A percentile compares a stretch with the other conserved stretches of the same genome.
phyloP scores from a whole-genome alignment of 2,797 vertebrate species.

The Amphiprion clarkii region DNA sequence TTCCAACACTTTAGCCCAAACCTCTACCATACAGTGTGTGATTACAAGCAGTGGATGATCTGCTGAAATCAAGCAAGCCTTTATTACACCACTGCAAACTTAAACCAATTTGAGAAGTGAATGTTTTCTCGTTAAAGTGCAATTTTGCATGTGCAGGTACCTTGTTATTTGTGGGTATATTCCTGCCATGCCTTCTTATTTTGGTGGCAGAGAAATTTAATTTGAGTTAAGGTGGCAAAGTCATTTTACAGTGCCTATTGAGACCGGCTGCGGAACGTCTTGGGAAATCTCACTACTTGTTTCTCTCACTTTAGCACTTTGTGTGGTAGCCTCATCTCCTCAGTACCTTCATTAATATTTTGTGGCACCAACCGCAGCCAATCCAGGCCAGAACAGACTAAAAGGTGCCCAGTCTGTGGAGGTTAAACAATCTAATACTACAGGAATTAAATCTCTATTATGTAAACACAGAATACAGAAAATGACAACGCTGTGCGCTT shows the following conservation, averaged over 20 bases:
- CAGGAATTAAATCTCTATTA: background rate
- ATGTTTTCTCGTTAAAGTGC: conserved; percentile 45
- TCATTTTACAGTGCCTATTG: conserved; percentile 43
- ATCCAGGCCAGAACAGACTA: conserved; percentile 9
- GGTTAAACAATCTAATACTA: background rate
- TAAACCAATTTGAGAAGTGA: conserved; percentile 60
- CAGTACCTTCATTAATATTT: conserved; percentile 70
- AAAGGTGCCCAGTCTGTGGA: background rate
- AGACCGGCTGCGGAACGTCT: conserved; percentile 35
- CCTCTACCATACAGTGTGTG: conserved; percentile 48
- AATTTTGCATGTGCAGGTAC: conserved; percentile 44
- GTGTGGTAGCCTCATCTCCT: conserved; percentile 54
- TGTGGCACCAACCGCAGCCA: conserved; percentile 57
- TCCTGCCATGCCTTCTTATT: conserved; percentile 15
- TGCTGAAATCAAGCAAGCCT: conserved; percentile 61
- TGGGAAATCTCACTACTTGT: conserved; percentile 36
- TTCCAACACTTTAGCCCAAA: conserved; percentile 46
- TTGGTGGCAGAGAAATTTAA: conserved; percentile 33
- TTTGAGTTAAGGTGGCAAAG: conserved; percentile 29
- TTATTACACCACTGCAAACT: conserved; percentile 58
- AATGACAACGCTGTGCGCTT: conserved; percentile 2
- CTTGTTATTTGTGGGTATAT: conserved; percentile 50
- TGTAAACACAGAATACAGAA: conserved; percentile 7
- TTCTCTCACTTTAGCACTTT: conserved; percentile 46
- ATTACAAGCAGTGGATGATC: conserved; percentile 64